Percentiles rank a stretch among this genome's conserved stretches.
Evolutionary conservation across 2,888 invertebrate genomes (phyloP).

Genomic region (Nephrocerus scutellatus): DNA sequence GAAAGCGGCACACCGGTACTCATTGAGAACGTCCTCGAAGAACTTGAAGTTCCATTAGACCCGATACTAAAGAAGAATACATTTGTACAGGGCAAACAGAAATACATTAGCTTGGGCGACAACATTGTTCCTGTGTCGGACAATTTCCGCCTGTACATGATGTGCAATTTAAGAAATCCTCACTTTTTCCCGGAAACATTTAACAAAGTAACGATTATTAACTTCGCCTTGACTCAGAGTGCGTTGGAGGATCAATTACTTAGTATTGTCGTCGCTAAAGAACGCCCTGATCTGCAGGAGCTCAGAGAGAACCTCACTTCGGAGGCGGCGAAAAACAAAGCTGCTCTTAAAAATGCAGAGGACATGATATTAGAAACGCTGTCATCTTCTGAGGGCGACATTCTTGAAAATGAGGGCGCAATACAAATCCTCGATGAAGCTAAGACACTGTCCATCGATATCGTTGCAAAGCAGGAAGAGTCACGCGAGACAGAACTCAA

Average conservation of each 20-base stretch:
- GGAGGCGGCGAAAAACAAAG: constrained; percentile 71
- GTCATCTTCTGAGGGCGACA: constrained; percentile 75
- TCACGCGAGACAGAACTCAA: constrained; percentile 75
- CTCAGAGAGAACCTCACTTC: constrained; percentile 71
- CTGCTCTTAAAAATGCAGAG: constrained; percentile 76
- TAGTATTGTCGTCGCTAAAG: constrained; percentile 81
- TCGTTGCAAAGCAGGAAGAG: constrained; percentile 74
- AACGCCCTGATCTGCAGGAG: constrained; percentile 83
- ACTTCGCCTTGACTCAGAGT: constrained; percentile 70
- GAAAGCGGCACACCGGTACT: constrained; percentile 69
- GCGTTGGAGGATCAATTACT: constrained; percentile 81
- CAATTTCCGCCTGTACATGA: constrained; percentile 77
- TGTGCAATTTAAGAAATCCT: constrained; percentile 82
- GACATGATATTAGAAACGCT: constrained; percentile 81
- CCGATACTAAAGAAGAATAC: constrained; percentile 71
- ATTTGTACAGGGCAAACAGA: constrained; percentile 68
- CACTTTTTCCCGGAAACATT: constrained; percentile 82
- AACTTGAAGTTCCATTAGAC: constrained; percentile 79
- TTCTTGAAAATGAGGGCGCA: constrained; percentile 84
- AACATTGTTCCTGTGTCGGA: constrained; percentile 70
- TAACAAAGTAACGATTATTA: constrained; percentile 77
- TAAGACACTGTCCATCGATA: constrained; percentile 72
- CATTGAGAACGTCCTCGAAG: constrained; percentile 78
- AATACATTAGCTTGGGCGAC: constrained; percentile 78
- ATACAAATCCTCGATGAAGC: constrained; percentile 83